These are phyloP conservation scores for Papilio dardanus DNA, from an alignment of 1,140 invertebrate species.

Conservation along the genomic window DNA sequence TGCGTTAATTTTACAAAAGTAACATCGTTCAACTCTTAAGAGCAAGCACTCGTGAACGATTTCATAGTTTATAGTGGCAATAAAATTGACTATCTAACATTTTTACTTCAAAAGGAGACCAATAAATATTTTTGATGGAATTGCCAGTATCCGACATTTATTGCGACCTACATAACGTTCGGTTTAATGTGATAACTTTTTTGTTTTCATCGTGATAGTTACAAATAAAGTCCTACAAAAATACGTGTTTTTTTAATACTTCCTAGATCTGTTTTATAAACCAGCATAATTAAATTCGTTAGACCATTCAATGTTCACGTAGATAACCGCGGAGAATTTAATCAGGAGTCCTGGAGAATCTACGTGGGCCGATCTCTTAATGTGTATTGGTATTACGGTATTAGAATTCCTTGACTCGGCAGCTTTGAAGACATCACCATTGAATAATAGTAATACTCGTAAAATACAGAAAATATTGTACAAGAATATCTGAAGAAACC, in stretches of 20 bases:
- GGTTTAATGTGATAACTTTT: slow-evolving; percentile 23
- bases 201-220: slow-evolving; percentile 3
- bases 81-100: slow-evolving; percentile 34
- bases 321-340: slow-evolving; percentile 39
- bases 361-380: slow-evolving; percentile 39
- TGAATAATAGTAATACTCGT: too few species aligned
- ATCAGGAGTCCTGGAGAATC: slow-evolving; percentile 34
- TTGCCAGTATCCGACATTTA: slow-evolving; percentile 29
- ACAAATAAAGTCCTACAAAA: background rate
- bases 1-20: slow-evolving; percentile 27
- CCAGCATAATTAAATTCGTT: slow-evolving; percentile 38
- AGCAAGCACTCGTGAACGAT: slow-evolving; percentile 27
- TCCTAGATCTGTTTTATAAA: background rate
- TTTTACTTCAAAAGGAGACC: slow-evolving; percentile 34
- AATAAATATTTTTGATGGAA: slow-evolving; percentile 37
- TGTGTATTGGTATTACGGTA: slow-evolving; percentile 29
- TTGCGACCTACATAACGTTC: slow-evolving; percentile 25
- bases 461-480: background rate
- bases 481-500: background rate
- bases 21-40: slow-evolving; percentile 14
- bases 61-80: slow-evolving; percentile 35
- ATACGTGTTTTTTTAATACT: background rate
- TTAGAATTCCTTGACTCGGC: slow-evolving; percentile 20
- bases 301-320: slow-evolving; percentile 39
- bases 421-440: background rate